Evolutionary conservation across 2,113 vertebrate species (phyloP), one percentile per base, ranked within the genome.

Genomic region (Neogale vison): DNA sequence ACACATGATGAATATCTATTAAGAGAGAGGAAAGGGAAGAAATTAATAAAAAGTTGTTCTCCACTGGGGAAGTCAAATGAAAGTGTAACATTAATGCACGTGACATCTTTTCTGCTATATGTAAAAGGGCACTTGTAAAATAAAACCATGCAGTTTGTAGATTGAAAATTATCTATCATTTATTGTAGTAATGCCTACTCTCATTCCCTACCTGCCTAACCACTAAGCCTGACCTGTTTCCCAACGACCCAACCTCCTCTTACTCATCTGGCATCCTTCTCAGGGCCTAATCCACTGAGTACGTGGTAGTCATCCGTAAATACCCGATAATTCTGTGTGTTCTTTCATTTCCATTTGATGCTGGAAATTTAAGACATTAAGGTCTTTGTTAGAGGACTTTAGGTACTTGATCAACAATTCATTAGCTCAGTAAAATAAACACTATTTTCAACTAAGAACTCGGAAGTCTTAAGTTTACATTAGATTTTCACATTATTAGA

Each of bases 361-460:
- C 24, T 63, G 69, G 39, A 86, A 76, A 87, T 31, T 52, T 65
- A 79, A 55, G 86, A 90, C 24, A 55, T 69, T 26, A 42, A 50
- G n/a, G 4, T 81, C n/a, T 92, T 76, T 63, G 1, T 83, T 67
- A 80, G 65, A 69, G 12, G 4, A 74, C 90, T 57, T 82, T 80
- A 61, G 69, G 47, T 59, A 34, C 65, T 55, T 31, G 20, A 67
- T 83, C 34, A 29, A 10, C 4, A 6, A n/a, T 87, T 87, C 65
- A 39, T 65, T 45, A 84, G 61, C 71, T 88, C 55, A 77, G 4
- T 67, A 67, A 91, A 90, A 57, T 47, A 79, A 42, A 24, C 11
- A 34, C 18, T 26, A 0, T 45, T 80, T 89, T 97, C 42, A 81
- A 20, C n/a, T 76, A 91, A 90, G 76, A 92, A 90, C 83, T 59